Conservation (phyloP, 2,888 invertebrate species). For the Lamproptera curius region DNA sequence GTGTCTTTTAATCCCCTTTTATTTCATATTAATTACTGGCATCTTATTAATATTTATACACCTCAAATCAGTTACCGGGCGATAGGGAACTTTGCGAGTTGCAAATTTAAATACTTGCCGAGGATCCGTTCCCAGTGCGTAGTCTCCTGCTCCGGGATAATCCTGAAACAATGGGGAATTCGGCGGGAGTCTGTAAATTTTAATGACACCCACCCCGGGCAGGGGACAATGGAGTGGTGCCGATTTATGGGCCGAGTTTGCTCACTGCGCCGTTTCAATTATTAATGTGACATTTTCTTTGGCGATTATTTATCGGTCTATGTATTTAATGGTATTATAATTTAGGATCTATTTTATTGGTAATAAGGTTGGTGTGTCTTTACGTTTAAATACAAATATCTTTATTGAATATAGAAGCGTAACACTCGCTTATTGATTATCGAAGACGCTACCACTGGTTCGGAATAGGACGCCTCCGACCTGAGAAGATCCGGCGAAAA, state of each 20-base stretch:
- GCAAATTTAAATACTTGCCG: conserved; percentile 45
- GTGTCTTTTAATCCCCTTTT: too few relatives aligned
- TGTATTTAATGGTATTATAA: neutral
- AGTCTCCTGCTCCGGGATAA: conserved; percentile 34
- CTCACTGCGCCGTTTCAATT: neutral
- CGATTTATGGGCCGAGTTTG: conserved; percentile 10
- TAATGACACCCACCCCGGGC: conserved; percentile 10
- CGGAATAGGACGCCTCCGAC: too few relatives aligned
- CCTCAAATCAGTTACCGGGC: conserved; percentile 49
- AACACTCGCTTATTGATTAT: too few relatives aligned
- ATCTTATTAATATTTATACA: neutral
- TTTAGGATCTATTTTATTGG: too few relatives aligned
- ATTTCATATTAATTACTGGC: too few relatives aligned
- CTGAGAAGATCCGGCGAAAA: too few relatives aligned
- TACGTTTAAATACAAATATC: too few relatives aligned
- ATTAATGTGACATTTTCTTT: conserved; percentile 7
- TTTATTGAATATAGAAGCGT: too few relatives aligned
- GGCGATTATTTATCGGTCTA: neutral
- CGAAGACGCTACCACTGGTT: too few relatives aligned
- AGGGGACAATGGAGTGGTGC: conserved; percentile 6
- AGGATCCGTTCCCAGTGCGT: too few relatives aligned
- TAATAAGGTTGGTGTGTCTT: too few relatives aligned
- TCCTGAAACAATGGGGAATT: conserved; percentile 36
- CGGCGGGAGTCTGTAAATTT: conserved; percentile 22
- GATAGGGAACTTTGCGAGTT: conserved; percentile 61